Evolutionary conservation across 1,140 invertebrate species (phyloP), one percentile per base, ranked within the genome.

Genomic region (Drosophila erecta): DNA sequence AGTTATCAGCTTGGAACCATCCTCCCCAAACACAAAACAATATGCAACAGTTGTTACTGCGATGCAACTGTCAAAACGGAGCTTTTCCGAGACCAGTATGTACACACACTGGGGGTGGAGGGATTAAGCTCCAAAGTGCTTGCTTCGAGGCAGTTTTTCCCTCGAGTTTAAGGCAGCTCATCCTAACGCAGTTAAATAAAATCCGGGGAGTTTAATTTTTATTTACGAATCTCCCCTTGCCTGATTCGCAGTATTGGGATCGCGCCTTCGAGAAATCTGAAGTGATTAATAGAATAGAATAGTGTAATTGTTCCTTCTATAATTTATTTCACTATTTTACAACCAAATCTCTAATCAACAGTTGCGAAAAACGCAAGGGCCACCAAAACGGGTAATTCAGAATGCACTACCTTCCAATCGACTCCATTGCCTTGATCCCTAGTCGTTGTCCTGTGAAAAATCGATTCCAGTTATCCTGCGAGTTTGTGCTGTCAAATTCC

Each of bases 401-500:
- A 61, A n/a, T 41, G 2, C 24, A 22, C n/a, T 11, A 41, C 14
- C 11, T 14, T 22, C 24, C 8, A 59, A 40, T 20, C 27, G 8
- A 33, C 17, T 60, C 17, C 17, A 22, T 59, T 12, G 14, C 54
- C n/a, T 5, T 15, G 24, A 58, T 38, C 8, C 27, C 5, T 14
- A 43, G 35, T 24, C 61, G 55, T 80, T 84, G 67, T 76, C 70
- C 79, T 89, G 79, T 33, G 84, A 87, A 87, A 87, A 87, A 87
- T 87, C 84, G 84, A 87, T 87, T 89, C 46, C 57, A 51, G 61
- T 77, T 79, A 59, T 79, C 50, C 73, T 76, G 73, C 56, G 41
- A 41, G 47, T 62, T 37, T 58, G 69, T 44, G 62, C 72, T 78
- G 81, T 71, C 75, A 86, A 53, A 66, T 86, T 35, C 47, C 47